Conservation (phyloP, 2,113 vertebrate genomes). For the Limnothrissa miodon region DNA sequence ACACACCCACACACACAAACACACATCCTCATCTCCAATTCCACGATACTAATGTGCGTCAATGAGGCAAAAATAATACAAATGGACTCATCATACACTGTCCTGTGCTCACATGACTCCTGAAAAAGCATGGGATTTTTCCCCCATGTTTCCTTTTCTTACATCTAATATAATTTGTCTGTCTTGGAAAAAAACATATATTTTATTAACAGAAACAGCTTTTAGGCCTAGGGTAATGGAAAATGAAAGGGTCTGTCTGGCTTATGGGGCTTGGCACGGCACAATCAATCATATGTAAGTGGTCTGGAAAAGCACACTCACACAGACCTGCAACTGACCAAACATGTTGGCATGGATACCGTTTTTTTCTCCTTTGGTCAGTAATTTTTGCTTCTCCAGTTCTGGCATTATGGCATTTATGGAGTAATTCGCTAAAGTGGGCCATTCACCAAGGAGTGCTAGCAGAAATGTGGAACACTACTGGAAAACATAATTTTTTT, state of each 20-base stretch:
- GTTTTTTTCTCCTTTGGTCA: neutral
- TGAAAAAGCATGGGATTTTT: neutral
- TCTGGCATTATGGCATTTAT: neutral
- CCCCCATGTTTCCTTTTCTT: neutral
- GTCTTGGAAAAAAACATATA: neutral
- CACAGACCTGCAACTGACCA: neutral
- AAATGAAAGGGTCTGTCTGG: neutral
- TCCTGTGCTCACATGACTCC: neutral
- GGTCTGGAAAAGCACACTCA: conserved; percentile 1
- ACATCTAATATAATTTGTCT: neutral
- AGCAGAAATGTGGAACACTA: neutral
- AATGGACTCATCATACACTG: neutral
- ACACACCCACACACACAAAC: neutral
- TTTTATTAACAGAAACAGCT: conserved; percentile 7
- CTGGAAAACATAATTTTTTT: neutral
- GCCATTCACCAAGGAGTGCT: neutral
- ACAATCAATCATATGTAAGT: neutral
- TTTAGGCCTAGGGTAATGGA: neutral
- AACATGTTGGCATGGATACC: neutral
- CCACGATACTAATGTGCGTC: neutral
- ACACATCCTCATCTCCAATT: neutral
- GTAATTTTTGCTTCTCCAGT: neutral
- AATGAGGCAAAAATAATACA: conserved; percentile 25
- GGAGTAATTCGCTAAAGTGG: neutral
- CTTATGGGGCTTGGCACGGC: neutral